Base-by-base conservation (phyloP, 2,113 vertebrate genomes). In the Cavia aperea region DNA sequence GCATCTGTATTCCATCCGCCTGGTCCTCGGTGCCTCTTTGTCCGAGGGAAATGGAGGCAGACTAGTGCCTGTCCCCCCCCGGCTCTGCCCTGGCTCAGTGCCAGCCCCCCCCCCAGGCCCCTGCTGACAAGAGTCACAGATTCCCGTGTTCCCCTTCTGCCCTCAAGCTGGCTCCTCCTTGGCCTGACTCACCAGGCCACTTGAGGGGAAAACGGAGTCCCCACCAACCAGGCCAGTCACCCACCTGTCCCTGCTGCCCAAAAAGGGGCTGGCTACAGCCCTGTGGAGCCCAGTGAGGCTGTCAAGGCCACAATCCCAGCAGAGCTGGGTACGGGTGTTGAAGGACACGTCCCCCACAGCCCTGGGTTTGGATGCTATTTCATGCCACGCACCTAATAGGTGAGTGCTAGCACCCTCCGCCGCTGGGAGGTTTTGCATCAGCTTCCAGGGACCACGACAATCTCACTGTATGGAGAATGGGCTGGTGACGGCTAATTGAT, bases 401-500 rank as follows among this genome's bases (percentile, higher is more conserved):
- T 98, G 97, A 96, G 97, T 96, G 96, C 97, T 96, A 97, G 96
- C 96, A 96, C 97, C 97, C 97, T 96, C 96, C 60, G 78, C 96
- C 95, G 95, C 98, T 98, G 98, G 98, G 98, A 98, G 98, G 98
- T 98, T 99, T 98, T 98, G 98, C 98, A 98, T 98, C 98, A 98
- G 98, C 98, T 98, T 98, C 98, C 98, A 98, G 98, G 97, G 98
- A 96, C 97, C 98, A 98, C 97, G 98, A 98, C 99, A 98, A 98
- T 99, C 98, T 98, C 98, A 98, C 99, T 99, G 98, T 98, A 99
- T 98, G 98, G 98, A 98, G 99, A 99, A 99, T 98, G 99, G 98
- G 98, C 99, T 98, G 98, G 99, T 99, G 99, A 99, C 98, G 99
- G 99, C 99, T 99, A 99, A 99, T 99, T 99, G 99, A 99, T 99